phyloP scores from a whole-genome alignment of 2,113 vertebrate genomes.

The Eudyptes chrysolophus region DNA sequence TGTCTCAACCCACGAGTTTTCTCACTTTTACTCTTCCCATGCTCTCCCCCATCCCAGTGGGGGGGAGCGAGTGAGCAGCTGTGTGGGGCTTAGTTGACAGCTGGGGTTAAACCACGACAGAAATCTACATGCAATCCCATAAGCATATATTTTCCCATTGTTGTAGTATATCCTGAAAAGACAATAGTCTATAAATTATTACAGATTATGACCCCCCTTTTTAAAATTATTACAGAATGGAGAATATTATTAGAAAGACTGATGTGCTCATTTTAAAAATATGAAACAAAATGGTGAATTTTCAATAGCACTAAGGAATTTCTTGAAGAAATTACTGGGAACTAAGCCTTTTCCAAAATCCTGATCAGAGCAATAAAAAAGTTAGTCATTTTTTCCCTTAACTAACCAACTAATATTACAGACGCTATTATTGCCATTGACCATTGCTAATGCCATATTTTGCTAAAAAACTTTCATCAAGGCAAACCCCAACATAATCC shows the following conservation, averaged over 20 bases:
- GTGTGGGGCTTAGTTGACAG: too few species aligned
- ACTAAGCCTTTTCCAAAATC: not conserved
- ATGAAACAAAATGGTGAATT: not conserved
- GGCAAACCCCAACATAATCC: not conserved
- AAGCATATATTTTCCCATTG: not conserved
- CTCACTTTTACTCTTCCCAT: too few species aligned
- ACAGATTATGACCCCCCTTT: not conserved
- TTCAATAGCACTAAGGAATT: not conserved
- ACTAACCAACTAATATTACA: not conserved
- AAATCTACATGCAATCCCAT: not conserved
- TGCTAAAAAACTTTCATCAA: not conserved
- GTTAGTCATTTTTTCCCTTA: not conserved
- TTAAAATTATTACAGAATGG: not conserved
- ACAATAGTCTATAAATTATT: not conserved
- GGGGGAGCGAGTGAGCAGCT: too few species aligned
- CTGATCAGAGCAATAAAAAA: not conserved
- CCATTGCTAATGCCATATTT: not conserved
- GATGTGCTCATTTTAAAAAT: not conserved
- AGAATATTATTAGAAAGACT: not conserved
- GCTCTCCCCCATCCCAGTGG: too few species aligned
- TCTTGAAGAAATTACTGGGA: not conserved
- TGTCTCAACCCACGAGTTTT: too few species aligned
- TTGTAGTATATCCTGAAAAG: not conserved
- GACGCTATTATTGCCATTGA: not conserved
- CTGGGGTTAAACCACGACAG: too few species aligned